phyloP scores from a whole-genome alignment of 2,888 invertebrate species.

The Macroteleia sp. region DNA sequence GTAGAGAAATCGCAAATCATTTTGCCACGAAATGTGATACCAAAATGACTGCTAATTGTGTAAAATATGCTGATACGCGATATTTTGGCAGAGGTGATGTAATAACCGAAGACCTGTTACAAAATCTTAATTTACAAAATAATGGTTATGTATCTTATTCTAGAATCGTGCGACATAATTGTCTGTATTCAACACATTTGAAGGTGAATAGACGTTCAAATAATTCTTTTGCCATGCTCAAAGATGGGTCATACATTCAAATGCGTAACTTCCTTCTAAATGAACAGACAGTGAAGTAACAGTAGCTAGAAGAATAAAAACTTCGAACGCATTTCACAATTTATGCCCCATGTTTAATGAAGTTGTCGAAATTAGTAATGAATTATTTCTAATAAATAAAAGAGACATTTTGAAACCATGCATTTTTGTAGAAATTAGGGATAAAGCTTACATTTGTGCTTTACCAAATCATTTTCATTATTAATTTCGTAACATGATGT shows the following conservation, averaged over 20 bases:
- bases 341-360: background rate
- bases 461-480: conserved; percentile 11
- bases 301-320: background rate
- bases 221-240: conserved; percentile 15
- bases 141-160: background rate
- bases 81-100: conserved; percentile 1
- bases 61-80: background rate
- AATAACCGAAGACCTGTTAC: background rate
- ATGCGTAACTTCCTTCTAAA: conserved; percentile 5
- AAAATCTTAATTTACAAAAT: background rate
- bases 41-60: background rate
- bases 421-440: background rate
- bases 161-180: conserved; percentile 3
- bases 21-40: too few species aligned
- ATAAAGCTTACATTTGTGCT: conserved; percentile 8
- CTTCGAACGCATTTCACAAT: conserved; percentile 2
- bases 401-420: background rate
- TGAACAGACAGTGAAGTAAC: background rate
- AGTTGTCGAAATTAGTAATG: background rate
- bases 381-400: background rate
- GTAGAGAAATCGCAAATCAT: too few species aligned
- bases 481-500: too few species aligned
- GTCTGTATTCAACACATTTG: conserved; percentile 1
- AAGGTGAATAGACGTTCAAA: conserved; percentile 11
- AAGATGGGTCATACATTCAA: background rate